phyloP scores from a whole-genome alignment of 2,113 vertebrate species.

The Romanogobio albipinnatus region DNA sequence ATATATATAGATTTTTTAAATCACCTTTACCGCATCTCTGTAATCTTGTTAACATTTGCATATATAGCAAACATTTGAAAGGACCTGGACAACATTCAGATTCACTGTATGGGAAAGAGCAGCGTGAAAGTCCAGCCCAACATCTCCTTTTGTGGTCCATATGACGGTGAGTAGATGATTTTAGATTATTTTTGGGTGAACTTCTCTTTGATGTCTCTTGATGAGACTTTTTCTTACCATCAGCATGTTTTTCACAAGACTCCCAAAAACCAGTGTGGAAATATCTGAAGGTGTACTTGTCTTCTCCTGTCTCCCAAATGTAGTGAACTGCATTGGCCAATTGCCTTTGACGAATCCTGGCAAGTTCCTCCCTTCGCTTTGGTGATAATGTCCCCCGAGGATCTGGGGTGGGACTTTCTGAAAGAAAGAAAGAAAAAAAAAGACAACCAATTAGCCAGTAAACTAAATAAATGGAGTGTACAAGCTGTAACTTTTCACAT shows the following conservation, averaged over 20 bases:
- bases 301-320: conserved; percentile 86
- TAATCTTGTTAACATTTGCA: neutral
- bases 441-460: neutral
- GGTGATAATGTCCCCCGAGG: conserved; percentile 68
- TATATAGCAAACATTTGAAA: neutral
- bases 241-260: conserved; percentile 81
- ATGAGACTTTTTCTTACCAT: conserved; percentile 66
- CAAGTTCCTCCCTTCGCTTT: conserved; percentile 71
- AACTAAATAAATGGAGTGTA: neutral
- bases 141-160: neutral
- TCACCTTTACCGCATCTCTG: neutral
- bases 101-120: neutral
- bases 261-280: conserved; percentile 87
- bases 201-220: neutral
- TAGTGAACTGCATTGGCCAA: conserved; percentile 81
- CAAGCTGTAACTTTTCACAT: too few species aligned
- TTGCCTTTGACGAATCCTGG: conserved; percentile 73
- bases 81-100: neutral
- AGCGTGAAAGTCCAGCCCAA: neutral
- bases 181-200: neutral
- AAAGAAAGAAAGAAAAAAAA: conserved; percentile 31
- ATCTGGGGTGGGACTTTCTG: conserved; percentile 76
- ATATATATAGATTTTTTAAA: neutral
- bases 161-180: neutral
- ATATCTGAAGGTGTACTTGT: conserved; percentile 83